A percentile compares a stretch with the other conserved stretches of the same genome.
Conservation (phyloP, 2,797 vertebrate genomes). For the Sebastes trivittatus region DNA sequence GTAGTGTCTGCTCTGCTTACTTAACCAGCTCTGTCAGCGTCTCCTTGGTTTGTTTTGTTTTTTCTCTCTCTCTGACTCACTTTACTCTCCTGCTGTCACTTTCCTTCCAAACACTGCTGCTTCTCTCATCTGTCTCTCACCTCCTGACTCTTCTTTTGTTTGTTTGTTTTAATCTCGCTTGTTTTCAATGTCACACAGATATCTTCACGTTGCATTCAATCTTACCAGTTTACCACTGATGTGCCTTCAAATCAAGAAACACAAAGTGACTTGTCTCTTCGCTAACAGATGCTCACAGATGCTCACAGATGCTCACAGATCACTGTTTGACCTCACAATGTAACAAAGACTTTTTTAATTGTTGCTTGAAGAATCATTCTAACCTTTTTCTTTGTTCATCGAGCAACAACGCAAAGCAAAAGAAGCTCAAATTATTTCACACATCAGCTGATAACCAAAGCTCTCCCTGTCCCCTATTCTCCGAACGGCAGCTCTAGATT, state of each 20-base stretch:
- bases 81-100: conserved; percentile 25
- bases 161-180: neutral
- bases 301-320: conserved; percentile 1
- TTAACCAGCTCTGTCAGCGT: neutral
- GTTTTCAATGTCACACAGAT: conserved; percentile 4
- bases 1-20: conserved; percentile 28
- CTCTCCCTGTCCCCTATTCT: neutral
- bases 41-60: neutral
- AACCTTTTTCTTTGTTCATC: conserved; percentile 11
- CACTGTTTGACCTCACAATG: neutral
- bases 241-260: conserved; percentile 4
- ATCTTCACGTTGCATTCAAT: neutral
- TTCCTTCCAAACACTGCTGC: neutral
- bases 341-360: neutral
- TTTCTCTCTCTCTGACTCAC: neutral
- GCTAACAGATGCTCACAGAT: neutral
- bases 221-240: neutral
- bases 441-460: neutral
- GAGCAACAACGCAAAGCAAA: conserved; percentile 10
- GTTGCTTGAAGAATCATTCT: neutral
- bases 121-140: conserved; percentile 7
- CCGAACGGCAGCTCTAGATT: conserved; percentile 2
- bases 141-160: conserved; percentile 24
- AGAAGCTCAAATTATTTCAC: conserved; percentile 9
- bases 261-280: neutral